phyloP scores from a whole-genome alignment of 2,888 invertebrate genomes.

The Drosophila cognata region DNA sequence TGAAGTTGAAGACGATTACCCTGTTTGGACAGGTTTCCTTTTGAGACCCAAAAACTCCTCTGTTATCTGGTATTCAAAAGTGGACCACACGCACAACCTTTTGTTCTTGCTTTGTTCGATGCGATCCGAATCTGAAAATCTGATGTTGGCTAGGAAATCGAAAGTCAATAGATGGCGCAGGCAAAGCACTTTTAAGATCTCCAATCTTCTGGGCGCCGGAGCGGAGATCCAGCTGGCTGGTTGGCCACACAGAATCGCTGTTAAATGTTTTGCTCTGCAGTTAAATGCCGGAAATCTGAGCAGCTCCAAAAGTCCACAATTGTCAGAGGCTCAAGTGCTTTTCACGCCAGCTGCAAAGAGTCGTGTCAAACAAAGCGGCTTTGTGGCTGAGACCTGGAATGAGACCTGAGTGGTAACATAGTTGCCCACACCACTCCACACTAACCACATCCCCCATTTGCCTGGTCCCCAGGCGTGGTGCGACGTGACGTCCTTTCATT shows the following conservation, averaged over 20 bases:
- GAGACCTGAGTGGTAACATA: constrained; percentile 5
- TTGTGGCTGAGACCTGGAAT: constrained; percentile 37
- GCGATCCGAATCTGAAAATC: constrained; percentile 28
- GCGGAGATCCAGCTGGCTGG: constrained; percentile 18
- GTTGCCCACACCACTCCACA: not conserved
- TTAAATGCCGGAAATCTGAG: constrained; percentile 61
- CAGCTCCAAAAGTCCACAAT: constrained; percentile 49
- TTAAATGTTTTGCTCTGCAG: constrained; percentile 51
- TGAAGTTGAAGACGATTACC: constrained; percentile 23
- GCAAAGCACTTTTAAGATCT: constrained; percentile 26
- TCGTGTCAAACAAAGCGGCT: constrained; percentile 70
- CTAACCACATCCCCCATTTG: not conserved
- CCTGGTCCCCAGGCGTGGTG: constrained; percentile 28
- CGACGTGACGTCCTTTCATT: constrained; percentile 64
- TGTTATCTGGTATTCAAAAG: constrained; percentile 17
- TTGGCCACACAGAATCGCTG: constrained; percentile 31
- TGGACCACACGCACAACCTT: constrained; percentile 49
- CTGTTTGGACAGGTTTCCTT: constrained; percentile 31
- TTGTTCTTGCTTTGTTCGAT: constrained; percentile 7
- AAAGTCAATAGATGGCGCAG: constrained; percentile 39
- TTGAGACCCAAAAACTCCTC: constrained; percentile 6
- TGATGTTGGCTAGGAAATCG: constrained; percentile 16
- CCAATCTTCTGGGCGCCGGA: constrained; percentile 28
- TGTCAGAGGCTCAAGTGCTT: constrained; percentile 69
- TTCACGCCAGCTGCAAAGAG: constrained; percentile 62